phyloP scores from a whole-genome alignment of 2,113 vertebrate genomes.

The Silurus glanis region DNA sequence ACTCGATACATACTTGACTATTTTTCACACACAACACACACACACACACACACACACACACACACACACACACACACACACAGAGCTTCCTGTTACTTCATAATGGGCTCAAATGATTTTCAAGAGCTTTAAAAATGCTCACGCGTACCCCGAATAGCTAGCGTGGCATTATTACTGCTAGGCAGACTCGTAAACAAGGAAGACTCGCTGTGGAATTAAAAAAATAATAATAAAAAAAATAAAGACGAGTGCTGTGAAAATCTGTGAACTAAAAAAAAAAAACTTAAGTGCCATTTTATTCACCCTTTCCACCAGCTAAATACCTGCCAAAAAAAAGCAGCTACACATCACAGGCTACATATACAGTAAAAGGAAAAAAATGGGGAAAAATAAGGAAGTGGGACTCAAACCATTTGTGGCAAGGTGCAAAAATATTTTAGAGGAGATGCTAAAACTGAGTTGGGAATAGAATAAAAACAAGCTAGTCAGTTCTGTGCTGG shows the following conservation, averaged over 20 bases:
- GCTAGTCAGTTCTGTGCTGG: neutral
- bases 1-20: neutral
- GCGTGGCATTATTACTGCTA: neutral
- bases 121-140: neutral
- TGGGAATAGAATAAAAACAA: neutral
- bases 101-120: neutral
- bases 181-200: neutral
- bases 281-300: neutral
- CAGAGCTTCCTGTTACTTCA: neutral
- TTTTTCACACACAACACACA: neutral
- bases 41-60: neutral
- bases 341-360: conserved; percentile 9
- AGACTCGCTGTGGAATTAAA: neutral
- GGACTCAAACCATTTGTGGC: neutral
- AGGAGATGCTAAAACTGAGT: too few relatives aligned
- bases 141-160: neutral
- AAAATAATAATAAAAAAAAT: too few relatives aligned
- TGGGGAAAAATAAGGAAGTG: neutral
- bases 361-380: neutral
- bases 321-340: conserved; percentile 24
- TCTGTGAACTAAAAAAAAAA: neutral
- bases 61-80: neutral
- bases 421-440: neutral
- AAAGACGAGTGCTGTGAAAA: neutral
- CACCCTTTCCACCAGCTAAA: conserved; percentile 21